A percentile compares a stretch with the other conserved stretches of the same genome.
Conservation (phyloP, 2,113 vertebrate species). For the Hemibagrus wyckioides region DNA sequence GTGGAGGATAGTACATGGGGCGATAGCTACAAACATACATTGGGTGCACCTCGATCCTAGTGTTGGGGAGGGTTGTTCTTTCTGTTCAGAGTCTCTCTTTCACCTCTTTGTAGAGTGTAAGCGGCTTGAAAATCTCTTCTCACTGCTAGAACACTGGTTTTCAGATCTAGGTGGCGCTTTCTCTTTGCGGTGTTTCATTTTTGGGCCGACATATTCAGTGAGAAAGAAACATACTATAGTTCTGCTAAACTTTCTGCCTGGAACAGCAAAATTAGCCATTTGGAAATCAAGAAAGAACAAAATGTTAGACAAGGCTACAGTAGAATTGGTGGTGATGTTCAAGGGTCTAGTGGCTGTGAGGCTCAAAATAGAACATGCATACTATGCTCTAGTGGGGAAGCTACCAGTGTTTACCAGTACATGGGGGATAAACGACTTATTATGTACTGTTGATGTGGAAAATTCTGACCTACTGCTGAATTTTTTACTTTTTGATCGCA, state of each 20-base stretch:
- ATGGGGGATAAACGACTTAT: no score
- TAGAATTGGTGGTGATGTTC: neutral
- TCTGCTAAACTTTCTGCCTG: neutral
- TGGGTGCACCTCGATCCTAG: neutral
- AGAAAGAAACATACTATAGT: neutral
- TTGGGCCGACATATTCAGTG: neutral
- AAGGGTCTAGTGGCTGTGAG: neutral
- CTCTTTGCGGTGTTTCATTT: neutral
- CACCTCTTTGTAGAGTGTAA: no score
- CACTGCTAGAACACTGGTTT: neutral
- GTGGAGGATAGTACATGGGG: neutral
- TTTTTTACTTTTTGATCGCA: no score
- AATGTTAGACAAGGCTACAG: neutral
- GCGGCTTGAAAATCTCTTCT: no score
- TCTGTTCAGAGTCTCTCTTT: no score
- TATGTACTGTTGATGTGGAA: no score
- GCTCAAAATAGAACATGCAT: neutral
- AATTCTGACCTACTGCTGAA: no score
- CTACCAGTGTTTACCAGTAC: no score
- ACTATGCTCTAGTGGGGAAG: no score
- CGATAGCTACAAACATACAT: constrained; percentile 12
- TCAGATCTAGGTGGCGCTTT: no score
- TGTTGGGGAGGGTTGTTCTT: no score
- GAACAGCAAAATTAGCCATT: no score
- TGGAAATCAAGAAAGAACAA: neutral